Evolutionary conservation across 92 coral and sea anemone species (phyloP), one percentile per base, ranked within the genome.

Genomic region (Porites evermanni): DNA sequence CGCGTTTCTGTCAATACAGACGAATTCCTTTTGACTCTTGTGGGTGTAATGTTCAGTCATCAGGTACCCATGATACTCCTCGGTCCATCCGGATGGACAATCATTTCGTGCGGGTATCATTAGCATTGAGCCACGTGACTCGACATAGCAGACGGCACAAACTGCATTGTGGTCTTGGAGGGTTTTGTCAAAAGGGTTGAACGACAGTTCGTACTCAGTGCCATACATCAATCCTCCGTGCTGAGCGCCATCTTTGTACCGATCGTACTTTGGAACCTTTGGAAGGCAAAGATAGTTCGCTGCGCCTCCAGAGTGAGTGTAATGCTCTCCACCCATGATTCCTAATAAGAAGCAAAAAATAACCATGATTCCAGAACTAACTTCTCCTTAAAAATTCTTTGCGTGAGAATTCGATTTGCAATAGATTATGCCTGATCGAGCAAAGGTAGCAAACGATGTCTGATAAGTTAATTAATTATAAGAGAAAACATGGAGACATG

Each of bases 1-100:
- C 44, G 93, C 85, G 67, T 93, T 79, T 4, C 53, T 79, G 67
- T 93, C 96, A 4, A 93, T 88, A 77, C 96, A 90, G 56, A 93
- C 80, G 78, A 47, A 93, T 29, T 72, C 86, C 2, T 81, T 83
- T 14, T 72, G 24, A 26, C 82, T 86, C 21, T 71, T 14, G 67
- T 63, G 67, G 4, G 4, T 7, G 67, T 63, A 14, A 63, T 63
- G 18, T 69, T 50, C 18, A 8, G 74, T 32, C 74, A 69, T 69
- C 74, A 69, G 11, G 44, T 38, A 38, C 44, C 44, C 44, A 38
- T 38, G 44, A 38, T 38, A 38, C 44, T 38, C 44, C 44, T 38
- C 0, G 6, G 44, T 38, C 44, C 44, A 38, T 38, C 44, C 44
- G 44, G 6, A 38, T 38, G 44, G 44, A 38, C 44, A 38, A 38